Evolutionary conservation across 1,140 invertebrate genomes (phyloP).

Genomic region (Drosophila mojavensis): DNA sequence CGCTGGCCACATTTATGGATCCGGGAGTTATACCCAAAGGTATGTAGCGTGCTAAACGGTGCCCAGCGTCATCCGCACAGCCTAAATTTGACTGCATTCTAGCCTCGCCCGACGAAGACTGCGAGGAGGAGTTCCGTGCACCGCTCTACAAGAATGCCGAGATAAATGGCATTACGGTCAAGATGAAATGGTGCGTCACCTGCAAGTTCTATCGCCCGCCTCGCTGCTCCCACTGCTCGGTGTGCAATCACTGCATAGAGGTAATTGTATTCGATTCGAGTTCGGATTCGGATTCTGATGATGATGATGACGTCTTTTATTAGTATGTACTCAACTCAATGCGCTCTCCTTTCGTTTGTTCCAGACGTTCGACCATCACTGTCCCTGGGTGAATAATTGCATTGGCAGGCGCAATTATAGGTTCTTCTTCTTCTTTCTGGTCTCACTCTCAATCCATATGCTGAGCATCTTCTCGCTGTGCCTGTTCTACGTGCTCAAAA

Average conservation of each 20-base stretch:
- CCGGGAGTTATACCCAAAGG: conserved; percentile 99
- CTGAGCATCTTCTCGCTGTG: conserved; percentile 97
- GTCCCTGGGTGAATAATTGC: conserved; percentile 99
- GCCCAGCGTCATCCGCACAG: conserved; percentile 53
- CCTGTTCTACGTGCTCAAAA: conserved; percentile 94
- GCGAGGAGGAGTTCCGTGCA: conserved; percentile 98
- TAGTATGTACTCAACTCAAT: not conserved
- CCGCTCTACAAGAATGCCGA: conserved; percentile 99
- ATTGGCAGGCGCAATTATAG: conserved; percentile 99
- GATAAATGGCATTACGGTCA: conserved; percentile 98
- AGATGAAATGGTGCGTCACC: conserved; percentile 99
- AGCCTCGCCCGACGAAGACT: conserved; percentile 98
- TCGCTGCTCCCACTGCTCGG: conserved; percentile 99
- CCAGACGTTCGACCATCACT: conserved; percentile 99
- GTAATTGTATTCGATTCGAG: conserved; percentile 84
- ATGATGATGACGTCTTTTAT: not conserved
- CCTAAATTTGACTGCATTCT: conserved; percentile 76
- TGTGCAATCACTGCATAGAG: conserved; percentile 99
- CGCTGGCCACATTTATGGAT: conserved; percentile 99
- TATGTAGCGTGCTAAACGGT: conserved; percentile 85
- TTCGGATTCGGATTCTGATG: too few relatives aligned
- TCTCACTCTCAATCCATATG: conserved; percentile 98
- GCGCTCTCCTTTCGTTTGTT: conserved; percentile 76
- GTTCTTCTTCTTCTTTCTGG: conserved; percentile 99
- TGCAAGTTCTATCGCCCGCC: conserved; percentile 99